Percentiles rank a stretch among this genome's conserved stretches.
Evolutionary conservation across 2,113 vertebrate genomes (phyloP).

Genomic region (Eolophus roseicapilla): DNA sequence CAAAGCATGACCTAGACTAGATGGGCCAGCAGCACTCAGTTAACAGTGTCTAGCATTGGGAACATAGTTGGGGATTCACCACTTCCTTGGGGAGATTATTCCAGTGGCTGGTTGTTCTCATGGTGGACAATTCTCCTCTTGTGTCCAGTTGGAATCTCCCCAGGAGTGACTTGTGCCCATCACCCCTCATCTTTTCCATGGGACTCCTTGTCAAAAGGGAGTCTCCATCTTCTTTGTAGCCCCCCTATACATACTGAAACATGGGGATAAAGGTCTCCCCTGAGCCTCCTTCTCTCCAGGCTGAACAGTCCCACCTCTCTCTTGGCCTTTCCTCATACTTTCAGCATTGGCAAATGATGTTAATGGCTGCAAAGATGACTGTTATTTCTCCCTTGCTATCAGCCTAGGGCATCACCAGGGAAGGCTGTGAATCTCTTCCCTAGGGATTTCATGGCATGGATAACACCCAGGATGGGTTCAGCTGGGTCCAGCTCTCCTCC

Average conservation of each 20-base stretch:
- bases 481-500: background rate
- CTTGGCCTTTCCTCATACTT: background rate
- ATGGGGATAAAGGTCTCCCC: background rate
- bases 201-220: background rate
- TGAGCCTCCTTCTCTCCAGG: background rate
- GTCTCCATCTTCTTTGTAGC: background rate
- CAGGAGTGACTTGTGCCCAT: background rate
- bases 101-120: background rate
- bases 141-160: background rate
- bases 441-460: background rate
- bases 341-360: fast-evolving
- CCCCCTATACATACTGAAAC: background rate
- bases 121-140: background rate
- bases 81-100: background rate
- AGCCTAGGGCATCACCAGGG: background rate
- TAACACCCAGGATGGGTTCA: fast-evolving
- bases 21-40: background rate
- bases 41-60: background rate
- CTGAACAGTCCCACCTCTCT: background rate
- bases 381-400: fast-evolving
- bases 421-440: background rate
- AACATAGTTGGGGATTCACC: background rate
- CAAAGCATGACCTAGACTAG: background rate
- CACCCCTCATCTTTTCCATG: background rate
- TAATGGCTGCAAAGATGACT: background rate